Evolutionary conservation across 2,797 vertebrate species (phyloP).

Genomic region (Hemitrygon akajei): DNA sequence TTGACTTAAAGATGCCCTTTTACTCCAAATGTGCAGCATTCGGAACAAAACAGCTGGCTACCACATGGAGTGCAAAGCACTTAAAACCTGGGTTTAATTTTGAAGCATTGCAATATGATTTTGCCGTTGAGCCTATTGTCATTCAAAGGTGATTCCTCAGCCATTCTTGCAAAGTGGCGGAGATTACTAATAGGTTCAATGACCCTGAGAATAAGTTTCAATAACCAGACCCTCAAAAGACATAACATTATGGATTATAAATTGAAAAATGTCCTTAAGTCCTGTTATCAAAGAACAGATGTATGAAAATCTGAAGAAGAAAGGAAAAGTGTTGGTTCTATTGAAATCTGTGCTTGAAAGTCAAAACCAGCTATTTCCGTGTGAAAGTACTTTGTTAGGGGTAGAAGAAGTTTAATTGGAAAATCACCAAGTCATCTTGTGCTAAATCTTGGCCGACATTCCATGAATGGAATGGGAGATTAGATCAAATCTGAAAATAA

Average conservation of each 20-base stretch:
- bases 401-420: neutral
- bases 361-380: neutral
- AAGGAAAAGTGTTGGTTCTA: neutral
- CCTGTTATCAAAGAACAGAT: neutral
- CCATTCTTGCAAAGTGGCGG: neutral
- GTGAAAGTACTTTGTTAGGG: neutral
- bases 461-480: neutral
- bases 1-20: neutral
- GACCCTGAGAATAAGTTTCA: neutral
- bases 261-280: neutral
- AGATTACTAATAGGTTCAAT: conserved; percentile 9
- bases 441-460: neutral
- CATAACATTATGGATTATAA: neutral
- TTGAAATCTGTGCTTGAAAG: neutral
- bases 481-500: neutral
- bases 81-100: conserved; percentile 18
- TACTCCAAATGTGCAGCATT: neutral
- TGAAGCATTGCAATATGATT: conserved; percentile 4
- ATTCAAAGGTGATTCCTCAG: neutral
- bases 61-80: conserved; percentile 5
- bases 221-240: neutral
- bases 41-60: neutral
- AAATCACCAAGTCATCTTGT: conserved; percentile 6
- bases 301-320: neutral
- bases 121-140: conserved; percentile 24